phyloP scores from a whole-genome alignment of 2,113 vertebrate species.

The Hemiprocne comata region DNA sequence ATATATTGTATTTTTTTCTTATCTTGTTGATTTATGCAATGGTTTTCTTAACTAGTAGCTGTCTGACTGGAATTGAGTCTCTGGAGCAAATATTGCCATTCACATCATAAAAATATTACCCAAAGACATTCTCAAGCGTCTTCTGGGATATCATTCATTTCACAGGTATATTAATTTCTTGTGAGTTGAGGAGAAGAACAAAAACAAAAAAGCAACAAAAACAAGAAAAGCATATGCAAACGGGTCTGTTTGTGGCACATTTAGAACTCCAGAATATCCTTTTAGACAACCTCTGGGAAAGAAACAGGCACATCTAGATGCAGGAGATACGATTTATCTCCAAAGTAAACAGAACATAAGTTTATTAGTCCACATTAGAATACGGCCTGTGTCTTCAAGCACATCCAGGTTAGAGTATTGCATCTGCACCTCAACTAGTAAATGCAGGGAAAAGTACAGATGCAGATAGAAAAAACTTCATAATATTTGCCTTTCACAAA shows the following conservation, averaged over 20 bases:
- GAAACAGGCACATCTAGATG: neutral
- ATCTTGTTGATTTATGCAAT: neutral
- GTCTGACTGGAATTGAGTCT: neutral
- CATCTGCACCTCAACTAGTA: neutral
- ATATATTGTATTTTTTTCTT: neutral
- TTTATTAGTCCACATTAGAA: neutral
- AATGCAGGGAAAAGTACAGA: neutral
- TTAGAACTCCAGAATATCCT: neutral
- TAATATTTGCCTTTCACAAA: neutral
- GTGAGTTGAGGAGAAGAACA: accelerated
- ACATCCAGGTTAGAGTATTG: neutral
- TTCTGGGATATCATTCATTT: neutral
- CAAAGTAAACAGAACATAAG: neutral
- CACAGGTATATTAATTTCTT: neutral
- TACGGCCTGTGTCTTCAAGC: neutral
- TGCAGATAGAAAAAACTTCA: neutral
- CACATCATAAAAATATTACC: neutral
- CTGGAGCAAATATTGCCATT: neutral
- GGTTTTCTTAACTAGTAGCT: neutral
- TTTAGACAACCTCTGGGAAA: neutral
- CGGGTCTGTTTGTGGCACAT: neutral
- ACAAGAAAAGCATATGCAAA: neutral
- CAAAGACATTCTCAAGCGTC: neutral
- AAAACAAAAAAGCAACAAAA: too few species aligned
- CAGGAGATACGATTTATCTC: neutral